A percentile compares a stretch with the other conserved stretches of the same genome.
Conservation (phyloP, 2,888 invertebrate genomes). For the Lasioglossum calceatum region DNA sequence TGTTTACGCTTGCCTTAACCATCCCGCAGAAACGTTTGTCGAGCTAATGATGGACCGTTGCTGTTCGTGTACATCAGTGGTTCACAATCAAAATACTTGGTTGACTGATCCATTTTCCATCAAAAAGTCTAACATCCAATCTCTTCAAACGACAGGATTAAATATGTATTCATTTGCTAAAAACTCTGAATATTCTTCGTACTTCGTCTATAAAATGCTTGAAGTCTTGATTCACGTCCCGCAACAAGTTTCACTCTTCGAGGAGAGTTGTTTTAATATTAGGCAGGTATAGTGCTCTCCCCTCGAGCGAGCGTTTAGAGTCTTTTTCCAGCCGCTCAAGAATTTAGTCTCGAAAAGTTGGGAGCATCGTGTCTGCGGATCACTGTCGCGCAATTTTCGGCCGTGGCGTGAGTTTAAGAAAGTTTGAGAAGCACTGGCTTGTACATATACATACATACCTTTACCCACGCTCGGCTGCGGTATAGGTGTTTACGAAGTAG, state of each 20-base stretch:
- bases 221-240: neutral
- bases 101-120: neutral
- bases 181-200: too few relatives aligned
- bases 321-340: neutral
- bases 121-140: neutral
- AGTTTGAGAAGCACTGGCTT: constrained; percentile 3
- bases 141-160: neutral
- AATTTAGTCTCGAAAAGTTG: neutral
- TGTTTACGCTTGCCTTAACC: constrained; percentile 59
- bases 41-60: constrained; percentile 70
- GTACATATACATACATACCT: neutral
- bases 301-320: neutral
- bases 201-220: neutral
- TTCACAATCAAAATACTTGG: constrained; percentile 16
- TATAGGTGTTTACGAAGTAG: constrained; percentile 60
- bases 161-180: too few relatives aligned
- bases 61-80: constrained; percentile 27
- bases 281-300: neutral
- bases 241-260: neutral
- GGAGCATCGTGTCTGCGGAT: neutral
- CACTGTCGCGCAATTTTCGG: neutral
- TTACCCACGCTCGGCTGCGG: constrained; percentile 15
- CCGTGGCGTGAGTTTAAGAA: neutral
- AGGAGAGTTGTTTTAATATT: neutral
- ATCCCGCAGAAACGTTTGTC: constrained; percentile 64